phyloP scores from a whole-genome alignment of 1,140 invertebrate genomes.

The Orchesella cincta region DNA sequence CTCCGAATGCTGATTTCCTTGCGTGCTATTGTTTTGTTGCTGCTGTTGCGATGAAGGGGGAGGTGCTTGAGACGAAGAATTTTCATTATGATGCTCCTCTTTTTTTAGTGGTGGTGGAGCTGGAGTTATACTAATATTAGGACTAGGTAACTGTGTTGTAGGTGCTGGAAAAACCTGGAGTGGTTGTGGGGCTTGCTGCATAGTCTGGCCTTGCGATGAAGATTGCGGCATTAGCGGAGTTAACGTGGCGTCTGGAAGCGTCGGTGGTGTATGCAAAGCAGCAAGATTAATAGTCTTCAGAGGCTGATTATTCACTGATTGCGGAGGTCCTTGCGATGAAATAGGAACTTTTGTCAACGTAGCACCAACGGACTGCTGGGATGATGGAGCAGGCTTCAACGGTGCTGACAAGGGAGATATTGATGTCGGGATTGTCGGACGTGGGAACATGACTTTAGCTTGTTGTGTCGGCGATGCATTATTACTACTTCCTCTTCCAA shows the following conservation, averaged over 20 bases:
- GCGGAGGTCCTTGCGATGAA: conserved; percentile 19
- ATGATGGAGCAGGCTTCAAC: conserved; percentile 45
- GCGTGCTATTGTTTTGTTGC: neutral
- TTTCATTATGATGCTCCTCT: conserved; percentile 32
- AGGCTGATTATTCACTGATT: conserved; percentile 35
- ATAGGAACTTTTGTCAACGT: conserved; percentile 43
- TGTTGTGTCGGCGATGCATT: conserved; percentile 30
- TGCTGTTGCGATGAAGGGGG: neutral
- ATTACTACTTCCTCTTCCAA: conserved; percentile 38
- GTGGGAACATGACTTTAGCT: conserved; percentile 52
- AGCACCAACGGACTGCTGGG: conserved; percentile 31
- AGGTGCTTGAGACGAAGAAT: conserved; percentile 4
- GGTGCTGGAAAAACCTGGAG: conserved; percentile 44
- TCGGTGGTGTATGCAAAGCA: conserved; percentile 45
- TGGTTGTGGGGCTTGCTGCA: conserved; percentile 38
- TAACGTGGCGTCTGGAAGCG: conserved; percentile 47
- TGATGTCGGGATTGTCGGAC: conserved; percentile 50
- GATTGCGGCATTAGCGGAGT: conserved; percentile 46
- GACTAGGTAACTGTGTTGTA: conserved; percentile 49
- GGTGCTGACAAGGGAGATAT: conserved; percentile 55
- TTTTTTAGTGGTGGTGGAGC: conserved; percentile 42
- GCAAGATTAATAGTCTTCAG: conserved; percentile 50
- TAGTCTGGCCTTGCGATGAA: conserved; percentile 24
- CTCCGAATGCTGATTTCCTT: neutral
- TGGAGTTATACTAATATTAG: conserved; percentile 47